phyloP scores from a whole-genome alignment of 2,888 invertebrate genomes.

The Dione juno region DNA sequence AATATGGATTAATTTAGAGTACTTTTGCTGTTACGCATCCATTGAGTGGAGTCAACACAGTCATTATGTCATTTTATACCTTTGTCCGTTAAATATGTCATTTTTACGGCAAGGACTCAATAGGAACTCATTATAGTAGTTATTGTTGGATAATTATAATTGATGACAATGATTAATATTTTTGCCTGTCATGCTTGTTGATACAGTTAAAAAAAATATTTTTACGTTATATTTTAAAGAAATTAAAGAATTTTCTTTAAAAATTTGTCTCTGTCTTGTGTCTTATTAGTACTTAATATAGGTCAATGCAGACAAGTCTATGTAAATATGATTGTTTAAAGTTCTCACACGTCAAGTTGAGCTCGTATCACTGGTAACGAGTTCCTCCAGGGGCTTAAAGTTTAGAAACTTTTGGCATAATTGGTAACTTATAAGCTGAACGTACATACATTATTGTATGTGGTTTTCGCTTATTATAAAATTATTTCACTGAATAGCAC shows the following conservation, averaged over 20 bases:
- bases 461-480: slow-evolving; percentile 4
- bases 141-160: too few species aligned
- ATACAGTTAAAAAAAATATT: too few species aligned
- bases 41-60: slow-evolving; percentile 2
- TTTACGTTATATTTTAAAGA: too few species aligned
- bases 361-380: slow-evolving; percentile 9
- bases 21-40: slow-evolving; percentile 8
- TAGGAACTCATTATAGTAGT: neutral
- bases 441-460: neutral
- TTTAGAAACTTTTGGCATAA: slow-evolving; percentile 30
- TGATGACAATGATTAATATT: too few species aligned
- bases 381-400: slow-evolving; percentile 10
- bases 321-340: slow-evolving; percentile 26
- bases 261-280: neutral
- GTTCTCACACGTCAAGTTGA: slow-evolving; percentile 31
- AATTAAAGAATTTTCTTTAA: too few species aligned
- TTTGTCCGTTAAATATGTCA: slow-evolving; percentile 14
- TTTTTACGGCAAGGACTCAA: neutral
- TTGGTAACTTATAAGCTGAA: slow-evolving; percentile 24
- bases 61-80: slow-evolving; percentile 10
- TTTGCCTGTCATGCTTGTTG: too few species aligned
- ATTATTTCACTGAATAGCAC: neutral
- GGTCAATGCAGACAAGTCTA: slow-evolving; percentile 7
- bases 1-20: slow-evolving; percentile 5
- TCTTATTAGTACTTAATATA: slow-evolving; percentile 1